Base-by-base conservation (phyloP, 2,113 vertebrate species). In the Gallinago jamesoni region DNA sequence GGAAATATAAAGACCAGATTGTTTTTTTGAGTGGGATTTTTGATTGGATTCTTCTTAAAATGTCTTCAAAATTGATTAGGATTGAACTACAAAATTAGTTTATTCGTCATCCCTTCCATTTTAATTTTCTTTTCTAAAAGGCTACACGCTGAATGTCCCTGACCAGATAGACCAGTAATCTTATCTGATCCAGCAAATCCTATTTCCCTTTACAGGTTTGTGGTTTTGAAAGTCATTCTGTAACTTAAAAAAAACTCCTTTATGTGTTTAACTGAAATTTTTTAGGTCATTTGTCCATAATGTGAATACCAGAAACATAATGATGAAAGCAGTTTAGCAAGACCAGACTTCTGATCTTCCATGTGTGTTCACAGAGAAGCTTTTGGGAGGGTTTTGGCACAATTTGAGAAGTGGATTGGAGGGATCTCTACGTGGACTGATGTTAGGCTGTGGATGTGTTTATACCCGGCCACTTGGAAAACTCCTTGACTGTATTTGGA, bases 161-260 rank as follows among this genome's bases (percentile, higher is more conserved):
- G 64, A 93, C 18, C 23, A 94, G 89, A 90, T 89, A 95, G 53
- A 72, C n/a, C 31, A 66, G 48, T 84, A 89, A 77, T 90, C 84
- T 94, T 94, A 83, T 75, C 96, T 97, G 62, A 96, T 95, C 85
- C 59, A 94, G 69, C 76, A 97, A 97, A 96, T 96, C 93, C 94
- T 88, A 91, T 96, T 96, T 94, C 92, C 76, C 37, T 86, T 92
- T 91, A 83, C 78, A 90, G 39, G 62, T 93, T 68, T 96, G 89
- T 94, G 92, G 95, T 60, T 97, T 78, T 91, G 53, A 80, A 87
- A 94, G 41, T 86, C 66, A 82, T 95, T 87, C 62, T 77, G 22
- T 91, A 91, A 94, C 68, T 92, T 76, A 37, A 85, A 90, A 94
- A 94, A 79, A 63, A n/a, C 45, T 56, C 35, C 62, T 94, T 95